A percentile compares a stretch with the other conserved stretches of the same genome.
phyloP scores from a whole-genome alignment of 2,797 vertebrate species.

The Bradypodion ventrale region DNA sequence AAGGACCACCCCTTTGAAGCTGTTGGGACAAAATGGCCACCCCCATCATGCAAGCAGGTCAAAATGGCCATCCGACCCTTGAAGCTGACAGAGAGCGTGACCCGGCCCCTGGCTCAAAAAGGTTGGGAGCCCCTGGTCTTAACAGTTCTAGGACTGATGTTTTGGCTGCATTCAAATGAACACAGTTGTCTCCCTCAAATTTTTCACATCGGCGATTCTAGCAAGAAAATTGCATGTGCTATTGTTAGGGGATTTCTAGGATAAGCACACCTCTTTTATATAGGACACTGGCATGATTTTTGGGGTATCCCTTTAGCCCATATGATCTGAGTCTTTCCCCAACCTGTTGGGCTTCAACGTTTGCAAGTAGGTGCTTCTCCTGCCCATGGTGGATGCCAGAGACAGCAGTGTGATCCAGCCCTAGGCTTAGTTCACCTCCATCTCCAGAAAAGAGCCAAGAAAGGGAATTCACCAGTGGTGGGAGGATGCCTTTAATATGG shows the following conservation, averaged over 20 bases:
- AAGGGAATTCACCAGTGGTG: neutral
- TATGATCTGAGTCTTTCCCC: neutral
- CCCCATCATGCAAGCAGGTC: no score
- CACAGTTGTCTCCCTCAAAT: no score
- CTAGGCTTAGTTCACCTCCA: neutral
- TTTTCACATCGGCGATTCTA: neutral
- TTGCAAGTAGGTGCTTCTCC: neutral
- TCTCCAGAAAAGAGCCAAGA: neutral
- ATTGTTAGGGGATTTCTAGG: neutral
- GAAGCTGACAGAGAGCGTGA: no score
- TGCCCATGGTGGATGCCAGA: neutral
- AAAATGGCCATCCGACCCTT: no score
- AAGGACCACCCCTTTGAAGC: no score
- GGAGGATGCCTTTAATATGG: neutral
- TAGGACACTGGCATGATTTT: neutral
- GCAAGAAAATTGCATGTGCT: no score
- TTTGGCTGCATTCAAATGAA: no score
- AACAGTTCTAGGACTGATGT: no score
- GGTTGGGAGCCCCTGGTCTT: no score
- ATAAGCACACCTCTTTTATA: neutral
- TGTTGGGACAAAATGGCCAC: no score
- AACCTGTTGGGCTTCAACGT: neutral
- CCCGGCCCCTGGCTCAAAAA: no score
- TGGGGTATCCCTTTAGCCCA: no score
- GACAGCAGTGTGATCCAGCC: neutral